Base-by-base conservation (phyloP, 1,140 invertebrate species). In the Coboldia fuscipes region DNA sequence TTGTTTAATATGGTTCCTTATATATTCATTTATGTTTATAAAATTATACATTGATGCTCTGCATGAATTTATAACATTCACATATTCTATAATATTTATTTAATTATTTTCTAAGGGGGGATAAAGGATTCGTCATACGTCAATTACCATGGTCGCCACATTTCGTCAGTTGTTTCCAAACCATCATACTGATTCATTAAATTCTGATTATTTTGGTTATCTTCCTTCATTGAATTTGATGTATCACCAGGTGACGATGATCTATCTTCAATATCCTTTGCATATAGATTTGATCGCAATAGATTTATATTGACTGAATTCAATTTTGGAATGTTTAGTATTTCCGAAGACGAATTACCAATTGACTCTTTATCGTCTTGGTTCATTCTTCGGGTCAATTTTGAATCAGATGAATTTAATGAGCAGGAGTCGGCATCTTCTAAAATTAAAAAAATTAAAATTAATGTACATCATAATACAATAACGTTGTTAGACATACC, bases 141-240 rank as follows among this genome's bases (percentile, higher is more conserved):
- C n/a, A 17, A 36, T 38, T 45, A 51, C 48, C 48, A 51, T 24
- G 48, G 48, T 19, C 48, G 45, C 48, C 48, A 51, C 48, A 51
- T 51, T 37, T 45, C 50, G 34, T 50, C 48, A 19, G 50, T 48
- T 34, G 15, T 26, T 15, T 43, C 40, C 16, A 30, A 13, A 31
- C 15, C 30, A 10, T 17, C 16, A 12, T 37, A 16, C 19, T 32
- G 36, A 37, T 37, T 37, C n/a, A 37, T 17, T 15, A 32, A 20
- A 27, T 37, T 37, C 26, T 37, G 36, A 37, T 37, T 37, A 22
- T 36, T 36, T 30, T 36, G 35, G 23, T 30, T 36, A 7, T 36
- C 17, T 13, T 36, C 35, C 10, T 10, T 27, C 12, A 14, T n/a
- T 12, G 24, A 27, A 27, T n/a, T 27, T 12, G 14, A 10, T 14